phyloP scores from a whole-genome alignment of 92 coral and sea anemone species.

The Epizoanthus ramosus region DNA sequence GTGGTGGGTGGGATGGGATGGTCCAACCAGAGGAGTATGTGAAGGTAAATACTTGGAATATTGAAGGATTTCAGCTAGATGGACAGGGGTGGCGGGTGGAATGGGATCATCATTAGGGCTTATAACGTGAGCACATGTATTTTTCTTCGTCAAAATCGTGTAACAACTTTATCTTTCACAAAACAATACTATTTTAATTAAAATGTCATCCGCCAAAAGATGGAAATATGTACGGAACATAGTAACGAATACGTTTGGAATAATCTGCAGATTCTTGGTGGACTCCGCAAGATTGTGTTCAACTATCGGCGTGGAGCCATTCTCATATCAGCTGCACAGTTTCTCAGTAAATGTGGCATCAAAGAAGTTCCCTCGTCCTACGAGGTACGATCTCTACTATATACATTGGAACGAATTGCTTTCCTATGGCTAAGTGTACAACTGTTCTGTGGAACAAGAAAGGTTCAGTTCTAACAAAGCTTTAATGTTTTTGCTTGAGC shows the following conservation, averaged over 20 bases:
- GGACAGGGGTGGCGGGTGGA: too few species aligned
- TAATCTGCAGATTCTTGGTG: constrained; percentile 26
- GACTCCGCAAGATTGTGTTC: constrained; percentile 28
- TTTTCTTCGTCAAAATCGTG: too few species aligned
- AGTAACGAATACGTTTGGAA: not conserved
- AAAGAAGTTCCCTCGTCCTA: constrained; percentile 59
- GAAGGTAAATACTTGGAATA: constrained; percentile 50
- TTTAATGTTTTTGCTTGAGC: constrained; percentile 33
- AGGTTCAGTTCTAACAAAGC: not conserved
- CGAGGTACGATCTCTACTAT: constrained; percentile 51
- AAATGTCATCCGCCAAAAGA: not conserved
- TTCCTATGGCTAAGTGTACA: too few species aligned
- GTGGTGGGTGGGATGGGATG: too few species aligned
- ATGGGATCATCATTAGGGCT: too few species aligned
- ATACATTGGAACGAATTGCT: too few species aligned
- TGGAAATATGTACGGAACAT: too few species aligned
- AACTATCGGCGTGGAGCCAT: constrained; percentile 1
- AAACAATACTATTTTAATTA: too few species aligned
- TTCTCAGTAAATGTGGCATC: constrained; percentile 77
- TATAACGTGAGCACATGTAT: too few species aligned
- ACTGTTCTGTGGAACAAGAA: too few species aligned
- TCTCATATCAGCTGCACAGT: constrained; percentile 51
- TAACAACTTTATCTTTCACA: not conserved
- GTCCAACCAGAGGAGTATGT: constrained; percentile 75
- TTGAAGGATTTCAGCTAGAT: too few species aligned